phyloP scores from a whole-genome alignment of 2,797 vertebrate genomes.

The Scomberomorus guttatus region DNA sequence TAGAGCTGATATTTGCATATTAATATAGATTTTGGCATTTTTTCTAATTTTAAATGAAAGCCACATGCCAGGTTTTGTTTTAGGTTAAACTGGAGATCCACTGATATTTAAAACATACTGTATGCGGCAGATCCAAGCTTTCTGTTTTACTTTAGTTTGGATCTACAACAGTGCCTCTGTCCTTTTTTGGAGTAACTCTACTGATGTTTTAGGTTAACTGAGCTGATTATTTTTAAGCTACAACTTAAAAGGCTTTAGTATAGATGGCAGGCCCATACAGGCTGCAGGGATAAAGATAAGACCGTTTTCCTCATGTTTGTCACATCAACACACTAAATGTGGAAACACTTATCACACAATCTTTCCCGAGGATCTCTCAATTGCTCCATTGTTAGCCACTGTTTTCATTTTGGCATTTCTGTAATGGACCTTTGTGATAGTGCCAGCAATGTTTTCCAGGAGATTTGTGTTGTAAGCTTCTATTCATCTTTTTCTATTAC shows the following conservation, averaged over 20 bases:
- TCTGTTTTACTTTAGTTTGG: too few species aligned
- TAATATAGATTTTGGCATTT: neutral
- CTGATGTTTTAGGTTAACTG: neutral
- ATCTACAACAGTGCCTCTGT: too few species aligned
- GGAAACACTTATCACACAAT: neutral
- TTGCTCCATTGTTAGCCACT: neutral
- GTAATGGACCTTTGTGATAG: neutral
- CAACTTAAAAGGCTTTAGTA: neutral
- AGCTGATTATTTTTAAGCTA: neutral
- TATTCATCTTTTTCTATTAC: neutral
- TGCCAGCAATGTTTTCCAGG: slow-evolving; percentile 13
- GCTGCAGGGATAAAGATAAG: neutral
- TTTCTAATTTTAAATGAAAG: neutral
- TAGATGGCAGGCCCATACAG: neutral
- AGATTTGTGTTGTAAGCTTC: neutral
- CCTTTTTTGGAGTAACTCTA: too few species aligned
- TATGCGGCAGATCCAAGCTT: too few species aligned
- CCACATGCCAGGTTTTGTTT: neutral
- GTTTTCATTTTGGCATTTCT: neutral
- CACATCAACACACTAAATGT: slow-evolving; percentile 2
- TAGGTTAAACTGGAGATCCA: too few species aligned
- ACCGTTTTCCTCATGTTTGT: neutral
- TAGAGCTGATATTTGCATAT: neutral
- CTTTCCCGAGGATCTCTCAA: neutral
- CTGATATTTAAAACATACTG: too few species aligned